A percentile compares a stretch with the other conserved stretches of the same genome.
Conservation (phyloP, 2,113 vertebrate species). For the Pardalotus punctatus region DNA sequence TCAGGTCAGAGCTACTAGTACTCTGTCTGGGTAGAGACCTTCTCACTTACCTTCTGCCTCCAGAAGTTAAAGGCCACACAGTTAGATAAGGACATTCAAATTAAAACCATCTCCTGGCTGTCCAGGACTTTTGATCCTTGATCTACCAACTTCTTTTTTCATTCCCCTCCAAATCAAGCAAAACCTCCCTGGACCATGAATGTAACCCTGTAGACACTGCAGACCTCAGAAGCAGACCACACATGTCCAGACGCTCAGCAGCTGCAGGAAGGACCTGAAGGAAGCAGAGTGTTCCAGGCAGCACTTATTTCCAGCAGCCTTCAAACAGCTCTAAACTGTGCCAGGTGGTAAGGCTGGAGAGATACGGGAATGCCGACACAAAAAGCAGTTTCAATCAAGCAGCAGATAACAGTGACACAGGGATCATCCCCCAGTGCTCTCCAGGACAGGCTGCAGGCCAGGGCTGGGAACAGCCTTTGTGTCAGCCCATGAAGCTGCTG, state of each 20-base stretch:
- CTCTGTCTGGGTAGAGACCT: not conserved
- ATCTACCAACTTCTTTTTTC: not conserved
- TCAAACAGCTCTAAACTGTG: not conserved
- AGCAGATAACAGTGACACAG: not conserved
- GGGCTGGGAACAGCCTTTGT: not conserved
- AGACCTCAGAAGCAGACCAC: not conserved
- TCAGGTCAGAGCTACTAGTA: not conserved
- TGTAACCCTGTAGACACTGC: not conserved
- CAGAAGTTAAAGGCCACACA: not conserved
- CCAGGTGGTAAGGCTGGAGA: not conserved
- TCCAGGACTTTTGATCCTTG: not conserved
- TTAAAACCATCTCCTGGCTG: not conserved
- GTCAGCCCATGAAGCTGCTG: not conserved
- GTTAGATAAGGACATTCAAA: not conserved
- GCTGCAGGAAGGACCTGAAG: not conserved
- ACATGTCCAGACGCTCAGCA: not conserved
- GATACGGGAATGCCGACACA: not conserved
- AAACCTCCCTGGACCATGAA: not conserved
- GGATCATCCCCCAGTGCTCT: not conserved
- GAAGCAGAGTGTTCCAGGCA: not conserved
- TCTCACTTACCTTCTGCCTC: not conserved
- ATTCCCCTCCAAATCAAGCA: not conserved
- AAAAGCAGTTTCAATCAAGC: not conserved
- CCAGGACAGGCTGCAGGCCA: not conserved
- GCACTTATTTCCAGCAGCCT: not conserved